These are phyloP conservation scores for Aulostomus chinensis DNA, from an alignment of 2,797 vertebrate species.

Conservation along the genomic window DNA sequence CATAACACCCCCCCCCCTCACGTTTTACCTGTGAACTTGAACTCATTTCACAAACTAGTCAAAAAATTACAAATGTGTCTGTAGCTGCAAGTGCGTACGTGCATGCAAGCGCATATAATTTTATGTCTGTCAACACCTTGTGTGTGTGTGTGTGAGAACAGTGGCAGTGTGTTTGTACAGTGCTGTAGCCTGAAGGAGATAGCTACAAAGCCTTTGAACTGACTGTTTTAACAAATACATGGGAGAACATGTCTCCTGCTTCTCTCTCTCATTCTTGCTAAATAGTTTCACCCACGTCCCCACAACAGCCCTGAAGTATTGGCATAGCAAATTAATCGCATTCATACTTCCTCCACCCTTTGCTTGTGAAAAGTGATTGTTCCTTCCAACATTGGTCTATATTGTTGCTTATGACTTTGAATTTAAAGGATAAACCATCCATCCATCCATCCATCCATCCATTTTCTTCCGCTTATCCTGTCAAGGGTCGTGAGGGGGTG, in stretches of 20 bases:
- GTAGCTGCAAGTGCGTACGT: conserved; percentile 3
- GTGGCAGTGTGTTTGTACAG: conserved; percentile 20
- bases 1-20: too few species aligned
- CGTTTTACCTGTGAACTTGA: conserved; percentile 68
- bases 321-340: too few species aligned
- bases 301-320: background rate
- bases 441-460: too few species aligned
- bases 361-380: too few species aligned
- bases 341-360: too few species aligned
- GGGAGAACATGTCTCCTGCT: conserved; percentile 1
- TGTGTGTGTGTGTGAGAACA: conserved; percentile 5
- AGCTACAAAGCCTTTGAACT: conserved; percentile 32
- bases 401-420: too few species aligned
- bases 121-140: conserved; percentile 17
- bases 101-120: conserved; percentile 1
- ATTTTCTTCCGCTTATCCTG: too few species aligned
- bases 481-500: too few species aligned
- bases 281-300: conserved; percentile 23
- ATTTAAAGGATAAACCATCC: too few species aligned
- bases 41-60: conserved; percentile 65
- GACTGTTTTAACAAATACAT: conserved; percentile 27
- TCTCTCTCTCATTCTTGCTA: conserved; percentile 14
- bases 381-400: too few species aligned
- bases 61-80: too few species aligned
- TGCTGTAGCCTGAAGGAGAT: conserved; percentile 27